These are phyloP conservation scores for Callyntrura guangdongensis DNA, from an alignment of 2,888 invertebrate genomes.

Conservation along the genomic window DNA sequence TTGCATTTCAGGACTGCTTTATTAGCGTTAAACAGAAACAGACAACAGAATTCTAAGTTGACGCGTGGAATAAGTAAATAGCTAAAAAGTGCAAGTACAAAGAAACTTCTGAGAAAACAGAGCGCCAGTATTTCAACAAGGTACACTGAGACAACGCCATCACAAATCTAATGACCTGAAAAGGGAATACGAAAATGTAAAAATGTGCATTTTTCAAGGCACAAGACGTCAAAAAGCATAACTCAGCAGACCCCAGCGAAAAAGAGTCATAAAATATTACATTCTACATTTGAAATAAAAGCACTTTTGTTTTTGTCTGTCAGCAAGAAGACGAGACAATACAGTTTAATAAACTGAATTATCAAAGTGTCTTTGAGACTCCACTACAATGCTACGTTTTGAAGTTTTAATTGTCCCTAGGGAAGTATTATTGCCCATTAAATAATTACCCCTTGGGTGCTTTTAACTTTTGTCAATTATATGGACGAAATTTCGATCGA, in stretches of 20 bases:
- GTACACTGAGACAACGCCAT: constrained; percentile 46
- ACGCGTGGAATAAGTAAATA: not conserved
- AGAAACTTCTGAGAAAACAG: constrained; percentile 58
- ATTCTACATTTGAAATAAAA: constrained; percentile 50
- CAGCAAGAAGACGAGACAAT: constrained; percentile 4
- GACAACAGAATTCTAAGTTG: constrained; percentile 11
- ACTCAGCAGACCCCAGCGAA: constrained; percentile 26
- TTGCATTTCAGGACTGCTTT: constrained; percentile 47
- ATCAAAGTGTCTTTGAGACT: no score
- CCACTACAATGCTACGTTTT: not conserved
- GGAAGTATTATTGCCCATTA: no score
- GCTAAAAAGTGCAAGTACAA: not conserved
- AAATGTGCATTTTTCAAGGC: constrained; percentile 58
- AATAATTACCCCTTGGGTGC: no score
- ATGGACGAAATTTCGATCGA: no score
- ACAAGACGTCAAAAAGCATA: constrained; percentile 37
- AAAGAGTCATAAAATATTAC: constrained; percentile 58
- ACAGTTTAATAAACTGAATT: not conserved
- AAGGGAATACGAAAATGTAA: constrained; percentile 72
- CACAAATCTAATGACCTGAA: constrained; percentile 74
- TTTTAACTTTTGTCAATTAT: no score
- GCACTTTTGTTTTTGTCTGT: constrained; percentile 9
- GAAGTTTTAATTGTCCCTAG: no score
- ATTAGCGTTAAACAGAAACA: constrained; percentile 14
- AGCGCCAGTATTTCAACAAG: constrained; percentile 16